Percentiles rank a stretch among this genome's conserved stretches.
Conservation (phyloP, 2,113 vertebrate species). For the Pao palembangensis region DNA sequence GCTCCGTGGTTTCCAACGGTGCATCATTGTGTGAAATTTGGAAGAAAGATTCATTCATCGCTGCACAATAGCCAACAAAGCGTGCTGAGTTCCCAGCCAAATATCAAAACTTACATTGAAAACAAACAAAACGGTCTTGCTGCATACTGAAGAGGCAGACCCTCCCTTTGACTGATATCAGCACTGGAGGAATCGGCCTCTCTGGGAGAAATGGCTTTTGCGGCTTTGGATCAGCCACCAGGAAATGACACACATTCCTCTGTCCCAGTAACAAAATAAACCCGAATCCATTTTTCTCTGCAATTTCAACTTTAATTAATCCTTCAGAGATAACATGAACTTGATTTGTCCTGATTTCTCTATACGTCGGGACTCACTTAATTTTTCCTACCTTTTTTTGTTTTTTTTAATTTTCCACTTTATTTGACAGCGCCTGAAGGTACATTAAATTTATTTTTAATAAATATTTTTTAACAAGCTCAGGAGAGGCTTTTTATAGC, state of each 20-base stretch:
- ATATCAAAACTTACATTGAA: slow-evolving; percentile 52
- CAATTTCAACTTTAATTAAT: slow-evolving; percentile 10
- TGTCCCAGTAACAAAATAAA: slow-evolving; percentile 66
- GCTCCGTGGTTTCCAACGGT: slow-evolving; percentile 49
- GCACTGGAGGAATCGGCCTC: slow-evolving; percentile 21
- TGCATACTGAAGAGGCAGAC: slow-evolving; percentile 38
- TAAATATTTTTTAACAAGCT: slow-evolving; percentile 28
- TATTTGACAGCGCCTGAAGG: slow-evolving; percentile 29
- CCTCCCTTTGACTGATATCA: slow-evolving; percentile 43
- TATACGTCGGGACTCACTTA: neutral
- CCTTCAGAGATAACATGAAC: neutral
- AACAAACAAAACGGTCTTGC: slow-evolving; percentile 45
- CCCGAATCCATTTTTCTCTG: slow-evolving; percentile 15
- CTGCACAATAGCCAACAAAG: slow-evolving; percentile 54
- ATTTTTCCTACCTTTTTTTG: slow-evolving; percentile 25
- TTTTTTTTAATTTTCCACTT: slow-evolving; percentile 22
- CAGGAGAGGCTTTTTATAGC: slow-evolving; percentile 18
- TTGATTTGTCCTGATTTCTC: too few species aligned
- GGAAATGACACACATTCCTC: slow-evolving; percentile 70
- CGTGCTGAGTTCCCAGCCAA: slow-evolving; percentile 43
- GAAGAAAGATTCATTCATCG: slow-evolving; percentile 57
- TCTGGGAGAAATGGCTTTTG: slow-evolving; percentile 40
- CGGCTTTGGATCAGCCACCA: slow-evolving; percentile 55
- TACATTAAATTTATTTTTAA: slow-evolving; percentile 33
- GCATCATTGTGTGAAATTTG: slow-evolving; percentile 45